These are phyloP conservation scores for Progne subis DNA, from an alignment of 2,113 vertebrate species.

Conservation along the genomic window DNA sequence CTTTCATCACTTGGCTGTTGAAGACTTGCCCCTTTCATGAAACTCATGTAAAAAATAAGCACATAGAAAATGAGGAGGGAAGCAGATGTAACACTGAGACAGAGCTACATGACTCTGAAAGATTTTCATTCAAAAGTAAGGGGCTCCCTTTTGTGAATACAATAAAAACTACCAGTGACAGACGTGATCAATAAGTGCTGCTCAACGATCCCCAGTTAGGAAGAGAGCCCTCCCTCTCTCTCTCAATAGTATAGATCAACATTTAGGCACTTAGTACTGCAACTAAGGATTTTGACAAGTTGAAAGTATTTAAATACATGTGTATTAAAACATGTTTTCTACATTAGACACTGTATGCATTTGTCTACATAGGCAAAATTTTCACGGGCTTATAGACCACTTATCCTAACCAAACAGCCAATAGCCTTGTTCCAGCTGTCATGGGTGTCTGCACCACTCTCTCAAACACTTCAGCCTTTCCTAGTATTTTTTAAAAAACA, in stretches of 20 bases:
- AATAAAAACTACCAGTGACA: not conserved
- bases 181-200: not conserved
- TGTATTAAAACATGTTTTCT: not conserved
- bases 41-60: conserved; percentile 12
- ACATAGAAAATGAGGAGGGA: not conserved
- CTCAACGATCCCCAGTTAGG: not conserved
- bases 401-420: not conserved
- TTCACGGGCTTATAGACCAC: not conserved
- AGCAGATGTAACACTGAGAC: not conserved
- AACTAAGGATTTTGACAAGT: not conserved
- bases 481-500: not conserved
- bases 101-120: not conserved
- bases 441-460: not conserved
- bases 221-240: not conserved
- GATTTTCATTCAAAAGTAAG: not conserved
- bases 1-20: not conserved
- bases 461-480: not conserved
- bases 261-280: not conserved
- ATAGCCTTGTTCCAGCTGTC: not conserved
- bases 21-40: not conserved
- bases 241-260: not conserved
- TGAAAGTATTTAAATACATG: not conserved
- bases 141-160: not conserved
- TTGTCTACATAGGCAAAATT: not conserved
- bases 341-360: not conserved